Conservation (phyloP, 1,140 invertebrate species). For the Ooceraea biroi region DNA sequence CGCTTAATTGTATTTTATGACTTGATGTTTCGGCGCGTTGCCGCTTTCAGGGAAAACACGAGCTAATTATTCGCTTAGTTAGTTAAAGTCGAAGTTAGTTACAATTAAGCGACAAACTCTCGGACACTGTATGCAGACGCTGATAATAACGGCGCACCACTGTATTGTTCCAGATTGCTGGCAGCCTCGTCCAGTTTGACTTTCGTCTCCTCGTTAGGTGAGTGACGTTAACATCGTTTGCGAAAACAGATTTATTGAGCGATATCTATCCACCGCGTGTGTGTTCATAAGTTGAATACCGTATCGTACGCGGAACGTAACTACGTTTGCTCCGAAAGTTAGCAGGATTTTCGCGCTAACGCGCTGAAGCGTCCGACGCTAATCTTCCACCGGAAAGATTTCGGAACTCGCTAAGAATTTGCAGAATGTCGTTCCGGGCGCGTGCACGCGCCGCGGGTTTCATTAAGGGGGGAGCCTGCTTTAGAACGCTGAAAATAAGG, state of each 20-base stretch:
- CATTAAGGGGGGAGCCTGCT: slow-evolving; percentile 37
- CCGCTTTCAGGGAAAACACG: slow-evolving; percentile 31
- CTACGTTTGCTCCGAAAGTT: neutral
- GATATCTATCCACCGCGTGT: too few species aligned
- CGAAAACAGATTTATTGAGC: neutral
- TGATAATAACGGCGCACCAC: slow-evolving; percentile 56
- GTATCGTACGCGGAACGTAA: neutral
- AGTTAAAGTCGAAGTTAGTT: slow-evolving; percentile 53
- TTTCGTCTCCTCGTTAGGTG: slow-evolving; percentile 65
- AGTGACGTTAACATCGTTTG: slow-evolving; percentile 60
- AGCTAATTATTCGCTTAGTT: slow-evolving; percentile 54
- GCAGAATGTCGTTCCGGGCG: neutral
- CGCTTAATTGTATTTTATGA: slow-evolving; percentile 17
- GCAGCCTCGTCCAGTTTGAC: slow-evolving; percentile 65
- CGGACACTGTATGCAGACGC: neutral
- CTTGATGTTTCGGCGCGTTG: neutral
- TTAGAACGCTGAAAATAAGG: too few species aligned
- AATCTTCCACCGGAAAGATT: slow-evolving; percentile 1
- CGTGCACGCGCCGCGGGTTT: neutral
- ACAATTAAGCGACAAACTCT: slow-evolving; percentile 56
- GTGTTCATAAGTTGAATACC: neutral
- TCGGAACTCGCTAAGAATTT: neutral
- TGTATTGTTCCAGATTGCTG: slow-evolving; percentile 69
- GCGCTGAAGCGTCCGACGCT: neutral
- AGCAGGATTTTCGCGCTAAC: neutral